Base-by-base conservation (phyloP, 2,797 vertebrate species). In the Phalanger gymnotis region DNA sequence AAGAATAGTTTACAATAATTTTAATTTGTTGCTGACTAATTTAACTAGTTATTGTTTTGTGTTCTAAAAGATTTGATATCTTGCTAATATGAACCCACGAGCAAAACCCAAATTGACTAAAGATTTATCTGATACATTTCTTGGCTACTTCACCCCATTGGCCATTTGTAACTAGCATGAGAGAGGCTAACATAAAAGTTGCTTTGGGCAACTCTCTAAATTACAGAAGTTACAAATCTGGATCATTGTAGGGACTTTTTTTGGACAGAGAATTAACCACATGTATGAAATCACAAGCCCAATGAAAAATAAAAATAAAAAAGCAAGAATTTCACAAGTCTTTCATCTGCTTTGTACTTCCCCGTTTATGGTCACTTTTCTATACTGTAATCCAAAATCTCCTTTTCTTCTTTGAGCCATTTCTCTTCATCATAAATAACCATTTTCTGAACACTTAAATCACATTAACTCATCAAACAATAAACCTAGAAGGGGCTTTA, bases 391-490 rank as follows among this genome's bases (percentile, higher is more conserved):
- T 73, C 5, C 34, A 73, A n/a, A 73, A 73, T 51, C 19, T 12
- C 47, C 91, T 12, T 0, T 95, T 92, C 81, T 93, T 58, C 61
- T 40, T 54, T 90, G 22, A 92, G 11, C 25, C 19, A 55, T 22
- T 94, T 94, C 61, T 93, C 53, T 90, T 94, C 90, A 54, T 93
- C 53, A 96, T 53, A 90, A 92, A 47, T 47, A 47, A 81, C 22
- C 73, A 47, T 47, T 81, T 11, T 47, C 73, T 81, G 30, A 81
- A 81, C 22, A 81, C 13, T 40, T n/a, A 47, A 25, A 81, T 47
- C 22, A 81, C 73, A 81, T 81, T 47, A 81, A 81, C 73, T 81
- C n/a, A 47, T 4, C 19, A 81, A 47, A 81, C 40, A 81, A 81
- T 22, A 73, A 34, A n/a, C 34, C 89, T 92, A 90, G 92, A 34